Base-by-base conservation (phyloP, 2,797 vertebrate genomes). In the Acanthiza pusilla region DNA sequence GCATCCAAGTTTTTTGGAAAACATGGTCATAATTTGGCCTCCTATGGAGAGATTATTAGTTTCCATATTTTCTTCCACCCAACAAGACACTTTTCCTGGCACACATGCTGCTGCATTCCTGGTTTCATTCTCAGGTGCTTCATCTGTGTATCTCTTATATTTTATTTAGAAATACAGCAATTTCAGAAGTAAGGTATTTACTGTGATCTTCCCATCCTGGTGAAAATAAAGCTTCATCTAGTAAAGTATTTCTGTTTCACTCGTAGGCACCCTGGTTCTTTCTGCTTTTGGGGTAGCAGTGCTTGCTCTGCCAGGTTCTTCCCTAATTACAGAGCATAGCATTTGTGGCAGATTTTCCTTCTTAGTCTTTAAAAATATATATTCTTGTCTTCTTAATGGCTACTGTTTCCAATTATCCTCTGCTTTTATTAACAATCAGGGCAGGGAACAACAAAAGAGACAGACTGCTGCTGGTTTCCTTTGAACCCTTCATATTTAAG, bases 321-420 rank as follows among this genome's bases (percentile, higher is more conserved):
- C 51, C 47, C 66, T 78, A 71, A 88, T 78, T 73, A 63, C 18
- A 76, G 17, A 32, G 21, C 73, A 47, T 8, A 78, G 45, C 11
- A 11, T 73, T 94, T 88, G 55, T 16, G 42, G 75, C 53, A 66
- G 23, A 40, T 80, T 77, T 86, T 83, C 30, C 53, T 79, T 94
- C 26, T 70, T 93, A 51, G 50, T 76, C 68, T 77, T 77, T 61
- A 80, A 74, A 89, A 83, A 58, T 82, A 73, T n/a, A 83, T 91
- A 66, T 74, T 77, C 38, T 63, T 47, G 48, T 85, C 66, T 38
- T 78, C 32, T 66, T 93, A 79, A 79, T 85, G 51, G 47, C 75
- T 84, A 48, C 85, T 97, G 93, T 92, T 95, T 94, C 62, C 93
- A 96, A 91, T 97, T 96, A 95, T 90, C 51, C 61, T 68, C 50